Conservation (phyloP, 2,888 invertebrate species). For the Aphidoletes aphidimyza region DNA sequence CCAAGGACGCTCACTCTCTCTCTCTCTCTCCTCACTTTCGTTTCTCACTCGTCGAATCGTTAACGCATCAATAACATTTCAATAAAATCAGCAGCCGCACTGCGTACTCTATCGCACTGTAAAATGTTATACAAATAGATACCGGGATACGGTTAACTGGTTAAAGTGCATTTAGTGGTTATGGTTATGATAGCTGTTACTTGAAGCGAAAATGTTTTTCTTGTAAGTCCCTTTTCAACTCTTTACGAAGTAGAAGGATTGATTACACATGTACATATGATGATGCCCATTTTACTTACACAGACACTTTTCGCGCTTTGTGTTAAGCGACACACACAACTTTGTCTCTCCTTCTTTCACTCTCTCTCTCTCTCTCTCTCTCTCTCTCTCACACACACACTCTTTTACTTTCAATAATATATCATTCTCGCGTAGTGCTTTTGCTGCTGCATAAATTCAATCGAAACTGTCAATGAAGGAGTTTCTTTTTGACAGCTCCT, state of each 20-base stretch:
- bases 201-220: constrained; percentile 9
- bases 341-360: background rate
- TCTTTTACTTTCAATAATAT: background rate
- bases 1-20: background rate
- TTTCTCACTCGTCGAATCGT: constrained; percentile 27
- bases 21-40: background rate
- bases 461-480: constrained; percentile 21
- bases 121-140: background rate
- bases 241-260: background rate
- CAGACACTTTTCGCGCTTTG: background rate
- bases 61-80: constrained; percentile 51
- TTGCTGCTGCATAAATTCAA: background rate
- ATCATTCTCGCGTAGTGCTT: background rate
- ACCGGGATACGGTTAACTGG: constrained; percentile 41
- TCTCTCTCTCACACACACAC: background rate
- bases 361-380: background rate
- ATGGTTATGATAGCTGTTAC: constrained; percentile 42
- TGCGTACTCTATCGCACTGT: background rate
- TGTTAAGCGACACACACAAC: background rate
- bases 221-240: constrained; percentile 13
- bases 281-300: constrained; percentile 40
- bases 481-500: background rate
- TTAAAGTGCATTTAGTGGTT: constrained; percentile 51
- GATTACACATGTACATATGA: constrained; percentile 31
- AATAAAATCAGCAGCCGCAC: constrained; percentile 48